Evolutionary conservation across 2,888 invertebrate species (phyloP).

Genomic region (Dryococelus australis): DNA sequence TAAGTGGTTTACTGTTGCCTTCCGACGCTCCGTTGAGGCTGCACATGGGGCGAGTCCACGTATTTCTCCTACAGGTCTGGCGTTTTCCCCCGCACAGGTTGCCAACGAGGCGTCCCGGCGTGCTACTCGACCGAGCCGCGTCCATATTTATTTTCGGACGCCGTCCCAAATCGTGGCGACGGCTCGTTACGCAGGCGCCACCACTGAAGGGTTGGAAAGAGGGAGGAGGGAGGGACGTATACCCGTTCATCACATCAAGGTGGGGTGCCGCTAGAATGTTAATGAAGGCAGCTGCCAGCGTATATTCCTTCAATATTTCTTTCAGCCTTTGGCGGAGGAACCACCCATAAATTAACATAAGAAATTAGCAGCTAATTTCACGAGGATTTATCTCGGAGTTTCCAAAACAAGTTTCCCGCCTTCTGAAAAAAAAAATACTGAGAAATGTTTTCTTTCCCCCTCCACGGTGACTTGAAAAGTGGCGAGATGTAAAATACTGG

Average conservation of each 20-base stretch:
- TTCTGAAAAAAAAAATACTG: neutral
- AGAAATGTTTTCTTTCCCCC: neutral
- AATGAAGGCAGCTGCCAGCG: neutral
- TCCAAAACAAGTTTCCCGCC: neutral
- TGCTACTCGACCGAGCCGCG: neutral
- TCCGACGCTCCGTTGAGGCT: neutral
- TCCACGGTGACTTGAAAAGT: neutral
- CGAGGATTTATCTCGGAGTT: neutral
- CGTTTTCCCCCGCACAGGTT: neutral
- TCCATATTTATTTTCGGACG: conserved; percentile 8
- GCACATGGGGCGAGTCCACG: neutral
- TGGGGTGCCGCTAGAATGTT: neutral
- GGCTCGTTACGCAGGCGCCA: neutral
- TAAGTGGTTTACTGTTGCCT: neutral
- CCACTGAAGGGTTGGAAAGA: neutral
- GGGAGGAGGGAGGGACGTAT: neutral
- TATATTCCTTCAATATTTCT: neutral
- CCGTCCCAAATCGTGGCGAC: neutral
- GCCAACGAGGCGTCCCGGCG: neutral
- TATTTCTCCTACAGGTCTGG: too few relatives aligned
- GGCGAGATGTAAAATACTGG: neutral
- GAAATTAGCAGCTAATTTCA: conserved; percentile 3
- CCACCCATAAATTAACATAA: neutral
- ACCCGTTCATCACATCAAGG: neutral
- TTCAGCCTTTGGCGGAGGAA: neutral